These are phyloP conservation scores for Endotricha flammealis DNA, from an alignment of 2,888 invertebrate genomes.

Conservation along the genomic window DNA sequence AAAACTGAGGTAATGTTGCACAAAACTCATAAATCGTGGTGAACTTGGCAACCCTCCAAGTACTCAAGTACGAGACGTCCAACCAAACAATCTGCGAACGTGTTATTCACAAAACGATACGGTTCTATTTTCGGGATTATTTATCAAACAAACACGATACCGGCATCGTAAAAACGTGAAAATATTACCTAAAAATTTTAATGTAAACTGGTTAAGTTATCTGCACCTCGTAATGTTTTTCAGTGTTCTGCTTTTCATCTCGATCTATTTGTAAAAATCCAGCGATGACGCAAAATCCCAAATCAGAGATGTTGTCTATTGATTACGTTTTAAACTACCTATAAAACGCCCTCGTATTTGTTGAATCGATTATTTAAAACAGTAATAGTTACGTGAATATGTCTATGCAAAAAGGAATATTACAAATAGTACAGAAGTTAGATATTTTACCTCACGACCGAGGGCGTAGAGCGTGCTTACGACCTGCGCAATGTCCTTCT, in stretches of 20 bases:
- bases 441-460: conserved; percentile 84
- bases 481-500: conserved; percentile 92
- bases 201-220: too few species aligned
- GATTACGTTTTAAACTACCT: too few species aligned
- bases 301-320: neutral
- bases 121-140: conserved; percentile 30
- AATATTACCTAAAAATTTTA: neutral
- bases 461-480: conserved; percentile 91
- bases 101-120: conserved; percentile 39
- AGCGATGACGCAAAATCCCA: conserved; percentile 1
- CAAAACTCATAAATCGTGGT: conserved; percentile 63
- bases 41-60: conserved; percentile 62
- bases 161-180: conserved; percentile 10
- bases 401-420: too few species aligned
- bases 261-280: neutral
- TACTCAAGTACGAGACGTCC: conserved; percentile 48
- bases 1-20: conserved; percentile 70
- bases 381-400: too few species aligned
- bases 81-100: conserved; percentile 55
- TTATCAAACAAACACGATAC: conserved; percentile 20
- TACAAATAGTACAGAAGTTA: conserved; percentile 13
- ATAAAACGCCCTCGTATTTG: too few species aligned
- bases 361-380: too few species aligned
- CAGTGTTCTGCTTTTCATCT: neutral
- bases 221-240: too few species aligned